Base-by-base conservation (phyloP, 2,113 vertebrate species). In the Misgurnus mizolepis region DNA sequence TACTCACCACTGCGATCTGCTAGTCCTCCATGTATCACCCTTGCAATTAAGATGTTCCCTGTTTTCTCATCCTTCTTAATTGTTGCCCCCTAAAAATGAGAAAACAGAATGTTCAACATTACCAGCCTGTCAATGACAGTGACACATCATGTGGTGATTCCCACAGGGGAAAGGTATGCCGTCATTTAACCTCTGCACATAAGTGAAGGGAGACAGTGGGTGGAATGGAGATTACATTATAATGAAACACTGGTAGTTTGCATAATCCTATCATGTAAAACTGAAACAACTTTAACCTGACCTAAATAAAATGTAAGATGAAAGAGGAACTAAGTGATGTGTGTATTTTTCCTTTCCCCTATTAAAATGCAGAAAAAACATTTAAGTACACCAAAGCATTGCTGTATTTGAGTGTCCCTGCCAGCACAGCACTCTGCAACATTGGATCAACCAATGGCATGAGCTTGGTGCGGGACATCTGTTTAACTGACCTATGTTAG, bases 1-100 rank as follows among this genome's bases (percentile, higher is more conserved):
- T 43, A 89, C 94, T n/a, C 91, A 98, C 97, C 95, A 27, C 96
- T 98, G 90, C 93, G 93, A 80, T 97, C 95, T 0, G 95, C 96
- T 72, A 98, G 91, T 18, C 96, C 96, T 17, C 97, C 97, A 0
- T 94, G 93, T 89, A 98, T 97, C 82, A 98, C 93, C 67, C 96
- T 93, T 83, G 95, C 96, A 78, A 98, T 94, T 0, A 91, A 93
- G 83, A 98, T 96, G 58, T 95, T 94, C 9, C 96, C 95, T 0
- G 95, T 96, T 78, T 90, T 80, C 84, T 96, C 95, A 0, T 98
- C 92, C 70, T 93, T 95, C 80, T 94, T 96, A 87, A 98, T 98
- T 4, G 97, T 98, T 0, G 95, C 97, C 79, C 96, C 96, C 97
- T 98, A 83, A 27, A 80, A 40, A 85, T 18, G 7, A 6, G 45